A percentile compares a stretch with the other conserved stretches of the same genome.
These are phyloP conservation scores for Drosophila funebris DNA, from an alignment of 1,140 invertebrate genomes.

Conservation along the genomic window DNA sequence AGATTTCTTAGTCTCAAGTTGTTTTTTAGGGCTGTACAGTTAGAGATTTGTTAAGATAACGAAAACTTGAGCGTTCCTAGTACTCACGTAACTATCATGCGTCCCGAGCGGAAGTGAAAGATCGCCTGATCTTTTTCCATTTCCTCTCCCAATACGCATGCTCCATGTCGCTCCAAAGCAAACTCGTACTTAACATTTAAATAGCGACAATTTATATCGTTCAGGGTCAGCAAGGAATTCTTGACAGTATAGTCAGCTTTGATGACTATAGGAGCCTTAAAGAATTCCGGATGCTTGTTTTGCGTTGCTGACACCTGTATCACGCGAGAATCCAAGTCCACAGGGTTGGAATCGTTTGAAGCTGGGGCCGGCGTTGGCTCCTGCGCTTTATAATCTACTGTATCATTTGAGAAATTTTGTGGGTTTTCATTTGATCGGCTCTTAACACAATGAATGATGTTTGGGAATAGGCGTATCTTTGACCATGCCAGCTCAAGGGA, in stretches of 20 bases:
- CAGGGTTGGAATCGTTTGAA: background rate
- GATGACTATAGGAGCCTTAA: conserved; percentile 29
- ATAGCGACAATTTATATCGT: conserved; percentile 41
- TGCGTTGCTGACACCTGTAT: conserved; percentile 15
- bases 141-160: conserved; percentile 15
- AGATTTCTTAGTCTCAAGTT: background rate
- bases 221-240: conserved; percentile 28
- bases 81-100: conserved; percentile 29
- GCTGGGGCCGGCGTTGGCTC: background rate
- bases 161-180: conserved; percentile 35
- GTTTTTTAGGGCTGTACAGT: background rate
- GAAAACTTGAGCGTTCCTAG: background rate
- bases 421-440: background rate
- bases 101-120: conserved; percentile 37
- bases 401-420: background rate
- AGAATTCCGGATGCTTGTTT: conserved; percentile 42
- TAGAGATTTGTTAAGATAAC: background rate
- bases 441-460: conserved; percentile 13
- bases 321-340: conserved; percentile 25
- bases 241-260: conserved; percentile 47
- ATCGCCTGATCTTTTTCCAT: background rate
- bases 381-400: background rate
- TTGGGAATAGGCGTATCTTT: conserved; percentile 31
- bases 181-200: conserved; percentile 55
- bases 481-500: conserved; percentile 36